These are phyloP conservation scores for Meloidogyne exigua DNA, from an alignment of 1,140 invertebrate genomes.

Conservation along the genomic window DNA sequence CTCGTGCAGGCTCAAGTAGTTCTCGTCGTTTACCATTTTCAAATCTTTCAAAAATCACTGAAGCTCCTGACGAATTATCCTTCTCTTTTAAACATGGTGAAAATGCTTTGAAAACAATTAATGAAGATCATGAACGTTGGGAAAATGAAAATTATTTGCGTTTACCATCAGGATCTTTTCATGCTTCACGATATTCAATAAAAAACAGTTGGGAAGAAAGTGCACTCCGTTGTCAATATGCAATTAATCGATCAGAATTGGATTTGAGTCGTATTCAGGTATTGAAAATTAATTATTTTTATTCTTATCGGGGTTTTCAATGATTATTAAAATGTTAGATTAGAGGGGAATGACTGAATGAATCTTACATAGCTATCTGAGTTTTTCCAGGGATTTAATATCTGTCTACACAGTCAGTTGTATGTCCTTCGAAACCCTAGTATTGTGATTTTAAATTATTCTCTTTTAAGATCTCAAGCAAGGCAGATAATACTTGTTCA, in stretches of 20 bases:
- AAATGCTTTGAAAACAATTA: slow-evolving; percentile 13
- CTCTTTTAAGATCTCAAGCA: background rate
- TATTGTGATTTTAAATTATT: too few species aligned
- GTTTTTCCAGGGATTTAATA: too few species aligned
- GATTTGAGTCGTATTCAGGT: slow-evolving; percentile 11
- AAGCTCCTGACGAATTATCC: slow-evolving; percentile 25
- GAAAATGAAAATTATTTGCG: background rate
- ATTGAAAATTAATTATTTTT: background rate
- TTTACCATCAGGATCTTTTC: slow-evolving; percentile 18
- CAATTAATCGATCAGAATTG: slow-evolving; percentile 11
- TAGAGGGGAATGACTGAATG: too few species aligned
- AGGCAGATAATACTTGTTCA: background rate
- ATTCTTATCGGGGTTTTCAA: too few species aligned
- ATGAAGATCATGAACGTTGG: slow-evolving; percentile 18
- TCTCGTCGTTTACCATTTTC: slow-evolving; percentile 7
- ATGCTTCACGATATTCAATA: slow-evolving; percentile 21
- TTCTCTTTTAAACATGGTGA: slow-evolving; percentile 23
- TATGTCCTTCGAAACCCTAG: too few species aligned
- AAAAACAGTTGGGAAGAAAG: slow-evolving; percentile 29
- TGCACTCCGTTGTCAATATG: slow-evolving; percentile 17
- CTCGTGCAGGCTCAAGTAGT: background rate
- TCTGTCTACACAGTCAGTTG: too few species aligned
- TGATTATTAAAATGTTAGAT: too few species aligned
- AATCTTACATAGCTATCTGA: too few species aligned
- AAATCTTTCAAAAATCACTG: slow-evolving; percentile 19